These are phyloP conservation scores for Laticauda colubrina DNA, from an alignment of 2,113 vertebrate genomes.

Conservation along the genomic window DNA sequence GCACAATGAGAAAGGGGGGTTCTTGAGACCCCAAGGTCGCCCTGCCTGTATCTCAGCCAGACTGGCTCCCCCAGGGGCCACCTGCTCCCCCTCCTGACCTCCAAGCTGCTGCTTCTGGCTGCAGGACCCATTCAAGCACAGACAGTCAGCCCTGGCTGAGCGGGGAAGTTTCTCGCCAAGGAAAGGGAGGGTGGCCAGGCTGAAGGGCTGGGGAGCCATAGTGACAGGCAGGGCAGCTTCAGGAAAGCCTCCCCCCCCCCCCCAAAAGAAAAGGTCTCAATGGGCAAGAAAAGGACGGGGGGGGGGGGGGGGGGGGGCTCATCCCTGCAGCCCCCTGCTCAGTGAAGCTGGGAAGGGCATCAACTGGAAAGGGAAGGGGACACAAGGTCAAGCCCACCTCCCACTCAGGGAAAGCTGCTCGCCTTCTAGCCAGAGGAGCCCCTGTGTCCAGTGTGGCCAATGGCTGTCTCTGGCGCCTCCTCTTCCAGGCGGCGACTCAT, in stretches of 20 bases:
- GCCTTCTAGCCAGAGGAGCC: neutral
- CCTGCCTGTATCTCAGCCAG: neutral
- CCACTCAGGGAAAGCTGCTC: neutral
- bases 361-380: neutral
- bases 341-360: neutral
- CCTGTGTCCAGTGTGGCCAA: neutral
- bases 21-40: neutral
- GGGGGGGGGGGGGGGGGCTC: neutral
- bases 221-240: neutral
- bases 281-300: neutral
- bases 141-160: neutral
- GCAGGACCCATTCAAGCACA: neutral
- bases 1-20: neutral
- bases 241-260: neutral
- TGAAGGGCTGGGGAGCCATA: neutral
- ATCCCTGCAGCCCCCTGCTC: neutral
- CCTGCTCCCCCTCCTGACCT: neutral
- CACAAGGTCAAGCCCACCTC: neutral
- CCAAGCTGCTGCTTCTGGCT: neutral
- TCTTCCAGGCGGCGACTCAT: neutral
- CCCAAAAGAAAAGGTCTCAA: neutral
- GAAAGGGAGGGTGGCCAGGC: neutral
- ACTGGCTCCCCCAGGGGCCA: neutral
- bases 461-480: neutral
- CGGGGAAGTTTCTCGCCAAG: neutral